These are phyloP conservation scores for Azemiops feae DNA, from an alignment of 2,113 vertebrate genomes.

Conservation along the genomic window DNA sequence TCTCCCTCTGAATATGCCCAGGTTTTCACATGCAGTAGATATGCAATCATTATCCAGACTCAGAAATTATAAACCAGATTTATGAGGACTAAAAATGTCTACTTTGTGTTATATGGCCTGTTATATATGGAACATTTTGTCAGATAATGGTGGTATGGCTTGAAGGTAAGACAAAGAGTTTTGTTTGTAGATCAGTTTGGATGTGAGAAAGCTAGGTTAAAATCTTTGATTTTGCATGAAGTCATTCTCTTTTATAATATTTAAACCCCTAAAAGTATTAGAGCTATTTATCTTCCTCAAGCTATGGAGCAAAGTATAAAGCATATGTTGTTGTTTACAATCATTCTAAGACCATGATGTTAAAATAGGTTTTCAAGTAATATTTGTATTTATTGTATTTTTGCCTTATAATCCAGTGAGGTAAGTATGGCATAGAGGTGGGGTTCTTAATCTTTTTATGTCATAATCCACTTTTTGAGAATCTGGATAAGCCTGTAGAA, in stretches of 20 bases:
- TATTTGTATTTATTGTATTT: not conserved
- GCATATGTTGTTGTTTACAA: not conserved
- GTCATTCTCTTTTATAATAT: not conserved
- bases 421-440: not conserved
- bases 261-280: not conserved
- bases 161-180: not conserved
- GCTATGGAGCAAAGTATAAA: not conserved
- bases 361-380: not conserved
- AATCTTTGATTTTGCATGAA: not conserved
- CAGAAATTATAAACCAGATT: not conserved
- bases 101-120: not conserved
- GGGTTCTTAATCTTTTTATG: not conserved
- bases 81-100: not conserved
- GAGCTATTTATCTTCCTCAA: not conserved
- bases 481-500: not conserved
- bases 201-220: not conserved
- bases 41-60: conserved; percentile 25
- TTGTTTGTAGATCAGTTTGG: not conserved
- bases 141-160: not conserved
- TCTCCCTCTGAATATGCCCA: conserved; percentile 36
- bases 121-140: not conserved
- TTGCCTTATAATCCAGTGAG: not conserved
- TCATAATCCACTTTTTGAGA: not conserved
- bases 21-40: conserved; percentile 60
- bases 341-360: not conserved